These are phyloP conservation scores for Eucera pruinosa DNA, from an alignment of 2,888 invertebrate species.

Conservation along the genomic window DNA sequence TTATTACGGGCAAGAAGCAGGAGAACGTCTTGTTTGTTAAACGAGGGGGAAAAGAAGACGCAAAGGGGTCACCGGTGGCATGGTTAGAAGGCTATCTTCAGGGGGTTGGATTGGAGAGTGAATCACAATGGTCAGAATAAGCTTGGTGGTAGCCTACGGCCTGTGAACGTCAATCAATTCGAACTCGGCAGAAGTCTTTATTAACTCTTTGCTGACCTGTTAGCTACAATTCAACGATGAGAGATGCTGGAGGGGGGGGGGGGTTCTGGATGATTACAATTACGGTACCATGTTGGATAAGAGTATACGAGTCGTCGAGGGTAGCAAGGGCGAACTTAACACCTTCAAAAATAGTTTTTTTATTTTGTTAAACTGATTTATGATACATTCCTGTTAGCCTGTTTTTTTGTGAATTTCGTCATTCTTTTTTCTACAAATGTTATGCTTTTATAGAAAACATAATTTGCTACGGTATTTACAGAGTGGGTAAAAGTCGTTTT, in stretches of 20 bases:
- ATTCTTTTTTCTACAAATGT: no score
- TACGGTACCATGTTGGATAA: no score
- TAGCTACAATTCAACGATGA: not conserved
- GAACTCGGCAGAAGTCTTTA: conserved; percentile 39
- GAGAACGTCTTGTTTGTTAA: conserved; percentile 82
- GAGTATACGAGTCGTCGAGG: no score
- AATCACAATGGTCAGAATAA: conserved; percentile 60
- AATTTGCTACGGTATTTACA: no score
- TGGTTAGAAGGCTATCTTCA: conserved; percentile 36
- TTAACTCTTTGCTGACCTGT: conserved; percentile 50
- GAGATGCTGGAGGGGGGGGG: not conserved
- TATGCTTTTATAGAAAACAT: no score
- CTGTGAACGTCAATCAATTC: conserved; percentile 50
- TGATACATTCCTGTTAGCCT: no score
- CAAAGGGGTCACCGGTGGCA: conserved; percentile 72
- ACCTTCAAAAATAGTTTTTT: no score
- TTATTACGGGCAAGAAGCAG: conserved; percentile 80
- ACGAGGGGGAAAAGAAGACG: conserved; percentile 78
- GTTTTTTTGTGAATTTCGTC: no score
- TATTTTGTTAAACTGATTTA: no score
- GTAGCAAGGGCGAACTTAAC: no score
- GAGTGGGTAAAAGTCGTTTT: no score
- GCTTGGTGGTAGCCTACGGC: conserved; percentile 28
- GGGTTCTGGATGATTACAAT: not conserved
- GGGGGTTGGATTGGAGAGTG: conserved; percentile 44